phyloP scores from a whole-genome alignment of 2,797 vertebrate species.

The Melanotaenia nigrans region DNA sequence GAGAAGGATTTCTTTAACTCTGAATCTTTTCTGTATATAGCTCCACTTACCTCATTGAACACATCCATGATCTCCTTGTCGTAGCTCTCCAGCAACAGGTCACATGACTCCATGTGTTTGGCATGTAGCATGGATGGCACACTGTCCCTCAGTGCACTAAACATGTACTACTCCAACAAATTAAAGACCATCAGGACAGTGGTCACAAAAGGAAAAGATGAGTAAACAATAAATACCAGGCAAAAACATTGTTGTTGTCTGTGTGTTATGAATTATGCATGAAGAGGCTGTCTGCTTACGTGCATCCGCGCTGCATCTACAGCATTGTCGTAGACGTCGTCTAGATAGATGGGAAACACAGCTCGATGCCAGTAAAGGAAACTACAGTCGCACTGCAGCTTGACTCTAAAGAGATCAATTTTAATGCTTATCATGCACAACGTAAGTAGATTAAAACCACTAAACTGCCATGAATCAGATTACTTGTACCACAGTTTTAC shows the following conservation, averaged over 20 bases:
- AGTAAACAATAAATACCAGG: neutral
- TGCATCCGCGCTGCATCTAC: constrained; percentile 95
- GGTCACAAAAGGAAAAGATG: neutral
- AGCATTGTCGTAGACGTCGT: constrained; percentile 96
- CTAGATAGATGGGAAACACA: constrained; percentile 97
- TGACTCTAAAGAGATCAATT: constrained; percentile 82
- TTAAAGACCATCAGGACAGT: neutral
- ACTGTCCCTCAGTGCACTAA: constrained; percentile 93
- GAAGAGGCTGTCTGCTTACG: constrained; percentile 78
- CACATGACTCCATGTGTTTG: constrained; percentile 91
- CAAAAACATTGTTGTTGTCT: neutral
- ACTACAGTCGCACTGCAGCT: constrained; percentile 92
- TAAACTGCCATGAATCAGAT: too few relatives aligned
- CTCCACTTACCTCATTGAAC: constrained; percentile 88
- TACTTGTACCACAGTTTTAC: too few relatives aligned
- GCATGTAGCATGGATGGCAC: constrained; percentile 93
- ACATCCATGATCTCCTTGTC: constrained; percentile 96
- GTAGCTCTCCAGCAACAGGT: constrained; percentile 92
- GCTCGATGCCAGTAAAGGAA: constrained; percentile 98
- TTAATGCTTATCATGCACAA: neutral
- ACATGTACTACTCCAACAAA: constrained; percentile 91
- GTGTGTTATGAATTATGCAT: neutral
- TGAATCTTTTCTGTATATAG: neutral
- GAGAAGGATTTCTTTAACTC: too few relatives aligned
- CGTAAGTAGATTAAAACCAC: too few relatives aligned